Conservation (phyloP, 2,113 vertebrate genomes). For the Bombycilla garrulus region DNA sequence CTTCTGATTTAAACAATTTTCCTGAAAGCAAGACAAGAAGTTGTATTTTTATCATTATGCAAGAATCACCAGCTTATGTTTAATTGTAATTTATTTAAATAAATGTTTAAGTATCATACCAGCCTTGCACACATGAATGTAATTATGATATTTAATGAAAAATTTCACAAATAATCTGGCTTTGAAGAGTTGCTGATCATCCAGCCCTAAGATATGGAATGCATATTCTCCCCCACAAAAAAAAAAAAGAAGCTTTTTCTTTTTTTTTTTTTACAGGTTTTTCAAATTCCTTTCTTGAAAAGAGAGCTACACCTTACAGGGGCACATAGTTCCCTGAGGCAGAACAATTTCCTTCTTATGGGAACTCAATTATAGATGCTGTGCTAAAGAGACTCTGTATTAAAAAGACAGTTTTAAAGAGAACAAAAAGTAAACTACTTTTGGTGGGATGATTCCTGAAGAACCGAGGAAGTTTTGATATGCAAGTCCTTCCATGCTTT, state of each 20-base stretch:
- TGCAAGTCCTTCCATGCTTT: not conserved
- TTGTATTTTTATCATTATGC: not conserved
- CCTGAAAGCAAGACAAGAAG: slow-evolving; percentile 68
- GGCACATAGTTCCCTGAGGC: not conserved
- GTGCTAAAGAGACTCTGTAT: not conserved
- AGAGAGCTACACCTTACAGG: not conserved
- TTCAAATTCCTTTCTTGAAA: not conserved
- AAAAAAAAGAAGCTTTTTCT: not conserved
- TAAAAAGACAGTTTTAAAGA: not conserved
- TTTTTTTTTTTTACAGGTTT: not conserved
- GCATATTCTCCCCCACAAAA: not conserved
- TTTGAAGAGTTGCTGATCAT: not conserved
- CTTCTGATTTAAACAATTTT: slow-evolving; percentile 78
- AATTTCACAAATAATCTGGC: not conserved
- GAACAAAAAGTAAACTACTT: not conserved
- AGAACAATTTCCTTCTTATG: not conserved
- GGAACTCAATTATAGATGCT: not conserved
- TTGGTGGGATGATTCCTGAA: not conserved
- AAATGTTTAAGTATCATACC: not conserved
- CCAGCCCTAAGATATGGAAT: not conserved
- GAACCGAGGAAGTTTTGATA: not conserved
- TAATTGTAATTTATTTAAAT: not conserved
- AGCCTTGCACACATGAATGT: not conserved
- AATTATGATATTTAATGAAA: not conserved
- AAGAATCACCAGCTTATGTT: not conserved